Evolutionary conservation across 2,113 vertebrate species (phyloP).

Genomic region (Crotophaga sulcirostris): DNA sequence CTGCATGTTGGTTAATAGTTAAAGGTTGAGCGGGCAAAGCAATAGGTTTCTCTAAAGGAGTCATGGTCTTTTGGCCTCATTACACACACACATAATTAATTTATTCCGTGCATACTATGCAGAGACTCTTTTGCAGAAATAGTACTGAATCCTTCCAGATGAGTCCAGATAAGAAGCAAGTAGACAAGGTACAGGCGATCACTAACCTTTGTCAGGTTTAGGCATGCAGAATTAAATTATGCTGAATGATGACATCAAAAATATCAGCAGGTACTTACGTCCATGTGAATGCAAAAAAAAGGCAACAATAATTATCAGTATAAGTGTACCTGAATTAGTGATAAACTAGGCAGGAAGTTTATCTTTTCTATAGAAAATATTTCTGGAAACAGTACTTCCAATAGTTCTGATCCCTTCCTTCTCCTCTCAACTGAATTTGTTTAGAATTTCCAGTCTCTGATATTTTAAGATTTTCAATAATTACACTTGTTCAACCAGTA

Average conservation of each 20-base stretch:
- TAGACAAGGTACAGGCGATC: neutral
- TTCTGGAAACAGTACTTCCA: neutral
- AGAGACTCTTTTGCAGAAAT: neutral
- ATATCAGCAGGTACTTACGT: neutral
- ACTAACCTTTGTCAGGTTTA: neutral
- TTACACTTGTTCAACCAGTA: neutral
- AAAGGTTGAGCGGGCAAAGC: neutral
- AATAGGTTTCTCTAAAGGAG: neutral
- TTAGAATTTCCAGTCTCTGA: neutral
- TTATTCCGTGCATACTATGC: accelerated
- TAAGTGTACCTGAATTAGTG: neutral
- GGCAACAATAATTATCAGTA: neutral
- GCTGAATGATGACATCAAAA: neutral
- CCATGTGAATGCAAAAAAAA: neutral
- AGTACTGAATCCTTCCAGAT: neutral
- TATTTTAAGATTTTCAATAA: neutral
- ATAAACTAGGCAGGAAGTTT: neutral
- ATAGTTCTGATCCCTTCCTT: neutral
- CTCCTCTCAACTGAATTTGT: neutral
- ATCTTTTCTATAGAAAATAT: neutral
- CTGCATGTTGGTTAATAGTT: neutral
- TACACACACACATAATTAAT: neutral
- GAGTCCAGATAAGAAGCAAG: neutral
- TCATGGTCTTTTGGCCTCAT: neutral
- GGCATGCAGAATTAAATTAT: neutral